Conservation (phyloP, 92 coral and sea anemone species). For the Epizoanthus ramosus region DNA sequence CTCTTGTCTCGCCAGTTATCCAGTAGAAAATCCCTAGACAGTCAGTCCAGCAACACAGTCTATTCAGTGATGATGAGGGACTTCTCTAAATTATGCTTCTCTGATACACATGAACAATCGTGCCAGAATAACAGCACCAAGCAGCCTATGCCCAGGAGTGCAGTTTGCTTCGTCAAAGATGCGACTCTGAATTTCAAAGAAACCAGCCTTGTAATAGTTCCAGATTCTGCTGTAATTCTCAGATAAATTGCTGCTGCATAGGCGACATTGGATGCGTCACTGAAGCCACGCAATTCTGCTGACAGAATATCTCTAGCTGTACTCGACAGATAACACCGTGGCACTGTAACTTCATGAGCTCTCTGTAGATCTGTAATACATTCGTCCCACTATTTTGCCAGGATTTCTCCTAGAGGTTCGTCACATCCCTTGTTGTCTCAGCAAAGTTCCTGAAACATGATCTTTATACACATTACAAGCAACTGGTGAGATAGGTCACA, state of each 20-base stretch:
- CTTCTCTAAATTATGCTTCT: conserved; percentile 39
- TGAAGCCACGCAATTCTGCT: conserved; percentile 29
- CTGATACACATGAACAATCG: conserved; percentile 20
- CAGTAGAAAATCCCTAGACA: conserved; percentile 58
- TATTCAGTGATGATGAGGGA: conserved; percentile 30
- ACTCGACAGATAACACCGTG: conserved; percentile 23
- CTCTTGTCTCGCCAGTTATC: conserved; percentile 48
- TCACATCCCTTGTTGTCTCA: conserved; percentile 42
- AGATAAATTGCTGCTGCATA: conserved; percentile 46
- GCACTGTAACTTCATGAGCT: conserved; percentile 29
- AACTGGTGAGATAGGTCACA: conserved; percentile 47
- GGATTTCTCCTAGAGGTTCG: conserved; percentile 32
- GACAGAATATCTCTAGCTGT: neutral
- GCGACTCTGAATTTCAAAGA: conserved; percentile 58
- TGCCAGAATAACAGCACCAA: conserved; percentile 46
- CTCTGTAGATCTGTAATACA: neutral
- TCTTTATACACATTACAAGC: conserved; percentile 29
- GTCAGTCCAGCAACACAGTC: conserved; percentile 54
- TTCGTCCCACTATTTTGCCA: neutral
- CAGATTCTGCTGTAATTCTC: conserved; percentile 19
- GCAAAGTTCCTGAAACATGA: conserved; percentile 44
- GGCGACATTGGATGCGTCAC: conserved; percentile 39
- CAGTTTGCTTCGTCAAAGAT: conserved; percentile 50
- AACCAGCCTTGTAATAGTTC: conserved; percentile 26
- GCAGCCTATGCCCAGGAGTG: conserved; percentile 52